Evolutionary conservation across 2,888 invertebrate genomes (phyloP).

Genomic region (Xanthorhoe spadicearia): DNA sequence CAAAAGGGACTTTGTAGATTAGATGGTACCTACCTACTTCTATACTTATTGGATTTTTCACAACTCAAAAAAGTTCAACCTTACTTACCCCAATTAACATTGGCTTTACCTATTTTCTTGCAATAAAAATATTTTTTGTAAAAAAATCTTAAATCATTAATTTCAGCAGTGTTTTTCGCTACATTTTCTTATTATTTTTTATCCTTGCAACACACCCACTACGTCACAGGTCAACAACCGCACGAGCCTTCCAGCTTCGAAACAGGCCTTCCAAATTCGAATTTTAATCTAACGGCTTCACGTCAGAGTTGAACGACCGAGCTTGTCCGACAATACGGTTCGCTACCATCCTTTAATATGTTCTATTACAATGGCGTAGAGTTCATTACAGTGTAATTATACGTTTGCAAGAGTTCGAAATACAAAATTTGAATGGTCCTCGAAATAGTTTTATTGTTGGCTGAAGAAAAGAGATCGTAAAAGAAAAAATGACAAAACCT

Average conservation of each 20-base stretch:
- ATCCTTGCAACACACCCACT: slow-evolving; percentile 48
- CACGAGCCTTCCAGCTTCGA: slow-evolving; percentile 45
- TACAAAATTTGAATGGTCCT: slow-evolving; percentile 32
- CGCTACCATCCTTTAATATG: slow-evolving; percentile 43
- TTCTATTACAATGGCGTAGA: slow-evolving; percentile 53
- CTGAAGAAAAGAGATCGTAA: slow-evolving; percentile 2
- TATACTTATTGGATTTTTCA: no score
- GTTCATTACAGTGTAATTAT: slow-evolving; percentile 29
- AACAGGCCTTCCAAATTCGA: slow-evolving; percentile 72
- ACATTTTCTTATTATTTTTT: not conserved
- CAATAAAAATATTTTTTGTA: no score
- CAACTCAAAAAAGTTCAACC: no score
- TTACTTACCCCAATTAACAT: no score
- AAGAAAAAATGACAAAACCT: no score
- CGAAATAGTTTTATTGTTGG: slow-evolving; percentile 31
- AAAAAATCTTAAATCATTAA: not conserved
- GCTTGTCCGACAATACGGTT: slow-evolving; percentile 64
- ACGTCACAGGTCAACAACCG: slow-evolving; percentile 58
- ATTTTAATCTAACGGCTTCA: slow-evolving; percentile 75
- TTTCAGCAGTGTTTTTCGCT: no score
- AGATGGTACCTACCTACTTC: no score
- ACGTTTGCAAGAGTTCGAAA: slow-evolving; percentile 27
- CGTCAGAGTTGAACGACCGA: slow-evolving; percentile 73
- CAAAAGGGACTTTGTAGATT: no score
- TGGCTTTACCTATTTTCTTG: no score